A percentile compares a stretch with the other conserved stretches of the same genome.
Evolutionary conservation across 2,888 invertebrate genomes (phyloP).

Genomic region (Trachelus stipa): DNA sequence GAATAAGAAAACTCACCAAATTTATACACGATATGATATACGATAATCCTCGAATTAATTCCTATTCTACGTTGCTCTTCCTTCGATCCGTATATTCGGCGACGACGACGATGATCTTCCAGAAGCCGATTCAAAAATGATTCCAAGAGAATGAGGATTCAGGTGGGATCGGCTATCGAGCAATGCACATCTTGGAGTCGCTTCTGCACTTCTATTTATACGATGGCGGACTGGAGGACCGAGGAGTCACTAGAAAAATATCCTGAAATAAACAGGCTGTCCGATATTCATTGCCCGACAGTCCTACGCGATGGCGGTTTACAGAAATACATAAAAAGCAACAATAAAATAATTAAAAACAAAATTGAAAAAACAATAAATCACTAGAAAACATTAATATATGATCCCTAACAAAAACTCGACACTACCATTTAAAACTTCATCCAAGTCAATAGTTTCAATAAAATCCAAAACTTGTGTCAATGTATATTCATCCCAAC

Average conservation of each 20-base stretch:
- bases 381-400: neutral
- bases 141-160: neutral
- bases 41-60: neutral
- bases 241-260: constrained; percentile 62
- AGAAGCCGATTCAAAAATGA: neutral
- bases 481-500: neutral
- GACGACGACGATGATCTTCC: neutral
- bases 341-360: neutral
- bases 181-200: constrained; percentile 27
- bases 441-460: neutral
- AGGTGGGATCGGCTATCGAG: constrained; percentile 1
- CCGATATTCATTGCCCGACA: neutral
- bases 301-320: neutral
- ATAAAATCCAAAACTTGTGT: neutral
- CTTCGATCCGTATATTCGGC: neutral
- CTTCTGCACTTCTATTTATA: constrained; percentile 57
- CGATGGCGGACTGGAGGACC: constrained; percentile 38
- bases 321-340: neutral
- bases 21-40: neutral
- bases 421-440: neutral
- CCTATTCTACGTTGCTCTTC: neutral
- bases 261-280: constrained; percentile 55
- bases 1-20: neutral
- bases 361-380: neutral
- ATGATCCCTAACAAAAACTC: neutral